Evolutionary conservation across 1,140 invertebrate species (phyloP).

Genomic region (Platorchestia sp.): DNA sequence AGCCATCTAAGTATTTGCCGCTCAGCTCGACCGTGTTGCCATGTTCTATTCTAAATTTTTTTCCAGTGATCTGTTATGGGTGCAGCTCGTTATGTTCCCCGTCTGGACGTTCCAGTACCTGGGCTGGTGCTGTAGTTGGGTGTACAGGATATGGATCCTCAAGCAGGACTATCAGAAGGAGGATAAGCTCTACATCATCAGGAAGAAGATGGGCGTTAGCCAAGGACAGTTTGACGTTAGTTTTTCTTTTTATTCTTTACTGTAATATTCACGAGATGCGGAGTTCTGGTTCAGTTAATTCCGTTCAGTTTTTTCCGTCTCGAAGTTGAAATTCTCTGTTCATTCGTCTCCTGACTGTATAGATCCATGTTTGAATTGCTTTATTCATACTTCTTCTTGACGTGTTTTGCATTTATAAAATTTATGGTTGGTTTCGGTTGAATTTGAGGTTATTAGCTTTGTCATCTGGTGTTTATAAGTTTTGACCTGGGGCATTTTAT

Average conservation of each 20-base stretch:
- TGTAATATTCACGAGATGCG: not conserved
- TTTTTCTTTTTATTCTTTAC: not conserved
- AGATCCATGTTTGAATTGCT: no score
- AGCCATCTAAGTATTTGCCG: no score
- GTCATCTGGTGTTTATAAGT: no score
- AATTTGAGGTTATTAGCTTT: no score
- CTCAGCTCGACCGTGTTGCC: no score
- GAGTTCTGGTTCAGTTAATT: not conserved
- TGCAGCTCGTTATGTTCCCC: constrained; percentile 84
- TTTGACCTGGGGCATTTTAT: no score
- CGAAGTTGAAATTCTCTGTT: not conserved
- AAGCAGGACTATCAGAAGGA: constrained; percentile 83
- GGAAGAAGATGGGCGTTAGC: constrained; percentile 80
- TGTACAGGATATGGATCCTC: constrained; percentile 82
- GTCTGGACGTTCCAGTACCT: constrained; percentile 77
- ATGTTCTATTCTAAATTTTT: no score
- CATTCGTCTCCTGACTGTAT: no score
- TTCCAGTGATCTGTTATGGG: constrained; percentile 81
- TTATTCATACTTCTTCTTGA: no score
- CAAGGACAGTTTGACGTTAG: constrained; percentile 75
- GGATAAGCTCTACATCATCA: constrained; percentile 87
- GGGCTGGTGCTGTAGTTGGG: constrained; percentile 83
- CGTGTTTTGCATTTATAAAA: no score
- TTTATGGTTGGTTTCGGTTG: no score
- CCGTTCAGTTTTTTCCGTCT: not conserved